Evolutionary conservation across 1,140 invertebrate species (phyloP), one percentile per base, ranked within the genome.

Genomic region (Hyposmocoma kahamanoa): DNA sequence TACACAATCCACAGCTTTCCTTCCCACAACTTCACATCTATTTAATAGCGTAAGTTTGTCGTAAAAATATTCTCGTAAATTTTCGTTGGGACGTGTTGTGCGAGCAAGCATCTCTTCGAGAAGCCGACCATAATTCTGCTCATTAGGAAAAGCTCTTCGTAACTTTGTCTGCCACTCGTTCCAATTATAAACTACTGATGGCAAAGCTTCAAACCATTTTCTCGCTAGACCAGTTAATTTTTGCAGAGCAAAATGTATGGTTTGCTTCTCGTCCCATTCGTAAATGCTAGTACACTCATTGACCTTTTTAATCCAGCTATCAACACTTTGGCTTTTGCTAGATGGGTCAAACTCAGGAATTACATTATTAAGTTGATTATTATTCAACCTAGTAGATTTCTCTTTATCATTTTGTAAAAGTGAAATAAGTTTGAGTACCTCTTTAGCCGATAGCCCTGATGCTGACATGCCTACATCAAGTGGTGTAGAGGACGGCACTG

Each of bases 151-250:
- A 1, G 58, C 58, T 17, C 42, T 45, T 4, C 22, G 4, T 2
- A 62, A 15, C 24, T 61, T 57, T n/a, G 19, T 22, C 22, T 66
- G 52, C 56, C 59, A 66, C 28, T 66, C 59, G 9, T 13, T 22
- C 59, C 59, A 66, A 9, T 26, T 45, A 28, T 53, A 56, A 13
- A 26, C 43, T 15, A 66, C 42, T 6, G 62, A 38, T 3, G 59
- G 47, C 18, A 66, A 30, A 17, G 49, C 42, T n/a, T 62, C 43
- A 46, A 56, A 56, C 62, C 59, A 66, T 22, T 13, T 53, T 24
- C 50, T 59, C 3, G 63, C 60, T 13, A 48, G 34, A 9, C 60
- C 56, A 30, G 10, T 11, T 21, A 56, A 32, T 24, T 56, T 56
- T 24, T 41, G 45, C 10, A 56, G 17, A 9, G 54, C 38, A 18